Evolutionary conservation across 1,140 invertebrate genomes (phyloP).

Genomic region (Hestina assimilis): DNA sequence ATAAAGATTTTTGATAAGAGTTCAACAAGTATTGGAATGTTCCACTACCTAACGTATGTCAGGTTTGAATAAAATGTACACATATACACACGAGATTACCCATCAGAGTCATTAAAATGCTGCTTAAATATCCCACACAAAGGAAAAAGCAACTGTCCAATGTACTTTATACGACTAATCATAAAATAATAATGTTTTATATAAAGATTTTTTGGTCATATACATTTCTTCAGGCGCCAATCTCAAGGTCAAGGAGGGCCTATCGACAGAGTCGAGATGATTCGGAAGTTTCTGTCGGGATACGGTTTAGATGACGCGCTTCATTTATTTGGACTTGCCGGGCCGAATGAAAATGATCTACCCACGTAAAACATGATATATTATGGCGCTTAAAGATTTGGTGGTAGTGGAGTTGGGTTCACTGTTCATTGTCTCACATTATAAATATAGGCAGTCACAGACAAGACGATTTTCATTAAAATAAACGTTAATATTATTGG

Average conservation of each 20-base stretch:
- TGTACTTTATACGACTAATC: background rate
- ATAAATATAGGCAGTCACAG: background rate
- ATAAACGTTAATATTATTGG: too few relatives aligned
- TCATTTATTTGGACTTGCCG: constrained; percentile 48
- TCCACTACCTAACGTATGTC: constrained; percentile 81
- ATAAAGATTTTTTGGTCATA: too few relatives aligned
- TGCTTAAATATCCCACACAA: too few relatives aligned
- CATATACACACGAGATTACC: background rate
- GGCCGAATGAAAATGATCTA: constrained; percentile 39
- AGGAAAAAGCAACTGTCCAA: too few relatives aligned
- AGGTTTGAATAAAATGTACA: constrained; percentile 8
- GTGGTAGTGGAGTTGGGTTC: constrained; percentile 42
- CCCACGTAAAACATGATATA: constrained; percentile 55
- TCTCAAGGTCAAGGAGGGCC: constrained; percentile 38
- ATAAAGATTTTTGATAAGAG: constrained; percentile 73
- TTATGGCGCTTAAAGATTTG: constrained; percentile 42
- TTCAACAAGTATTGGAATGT: constrained; percentile 77
- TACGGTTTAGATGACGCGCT: constrained; percentile 55
- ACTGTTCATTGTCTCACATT: constrained; percentile 22
- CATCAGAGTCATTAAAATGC: background rate
- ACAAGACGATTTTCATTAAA: too few relatives aligned
- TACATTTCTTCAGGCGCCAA: constrained; percentile 55
- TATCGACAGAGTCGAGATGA: constrained; percentile 48
- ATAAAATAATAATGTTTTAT: constrained; percentile 17
- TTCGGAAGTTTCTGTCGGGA: constrained; percentile 64